Evolutionary conservation across 1,140 invertebrate species (phyloP), one percentile per base, ranked within the genome.

Genomic region (Melitaea cinxia): DNA sequence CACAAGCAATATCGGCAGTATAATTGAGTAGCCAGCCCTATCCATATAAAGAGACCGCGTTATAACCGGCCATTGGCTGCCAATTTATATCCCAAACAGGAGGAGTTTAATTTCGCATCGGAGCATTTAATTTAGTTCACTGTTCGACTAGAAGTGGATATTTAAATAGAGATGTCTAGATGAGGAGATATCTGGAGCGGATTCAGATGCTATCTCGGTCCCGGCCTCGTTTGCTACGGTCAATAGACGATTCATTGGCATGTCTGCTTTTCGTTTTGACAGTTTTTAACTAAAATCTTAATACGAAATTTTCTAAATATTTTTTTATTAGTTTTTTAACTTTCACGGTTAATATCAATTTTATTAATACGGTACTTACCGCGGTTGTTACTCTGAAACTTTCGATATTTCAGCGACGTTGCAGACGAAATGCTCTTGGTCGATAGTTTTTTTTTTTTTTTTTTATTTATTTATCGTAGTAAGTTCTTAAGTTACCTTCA

Each of bases 121-220:
- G 66, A 73, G 57, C 69, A 77, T 82, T 82, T 82, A 83, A 80
- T 84, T 84, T 82, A 80, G 82, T 74, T 74, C 77, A 75, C 68
- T 73, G 65, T 67, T 47, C 67, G 68, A 69, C 71, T 67, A 55
- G 61, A 61, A 72, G 72, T 64, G 68, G 71, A 77, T 75, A 84
- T 86, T 86, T 82, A 84, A 86, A 86, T 86, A 73, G 80, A 86
- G 83, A 84, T 75, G 82, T 86, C 77, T 69, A 83, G 83, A 86
- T 86, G 68, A 28, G 56, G 55, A 75, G 83, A 85, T 85, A 83
- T 72, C 53, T 70, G 72, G 14, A 19, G 70, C 70, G 19, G 42
- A 57, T 50, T 61, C 70, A 65, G 80, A 86, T 86, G 65, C 65
- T 83, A 86, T 86, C 83, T 63, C 54, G 57, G 42, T 54, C 56